Base-by-base conservation (phyloP, 2,113 vertebrate genomes). In the Pelmatolapia mariae region DNA sequence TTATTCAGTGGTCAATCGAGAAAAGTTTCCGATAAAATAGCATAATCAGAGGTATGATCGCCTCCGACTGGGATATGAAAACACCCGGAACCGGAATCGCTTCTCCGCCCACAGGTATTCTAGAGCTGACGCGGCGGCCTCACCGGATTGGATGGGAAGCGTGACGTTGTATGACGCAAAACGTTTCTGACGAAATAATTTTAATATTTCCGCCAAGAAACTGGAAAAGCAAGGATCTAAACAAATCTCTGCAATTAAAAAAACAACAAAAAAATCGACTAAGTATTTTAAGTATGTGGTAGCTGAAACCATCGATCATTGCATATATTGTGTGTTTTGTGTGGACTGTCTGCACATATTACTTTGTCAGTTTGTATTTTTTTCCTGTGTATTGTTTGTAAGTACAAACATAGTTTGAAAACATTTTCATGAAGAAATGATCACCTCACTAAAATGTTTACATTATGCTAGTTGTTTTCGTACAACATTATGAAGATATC, bases 1-100 rank as follows among this genome's bases (percentile, higher is more conserved):
- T 33, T 24, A 73, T 89, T 92, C 80, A 73, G 87, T 92, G 79
- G 92, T 81, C n/a, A 81, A 53, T 92, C 8, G 47, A 45, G 43
- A 85, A 31, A 89, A 68, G 53, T 87, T 85, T 88, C 52, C 52
- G 82, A 84, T 93, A 91, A 91, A 95, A 95, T 87, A 93, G 38
- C 95, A 95, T 96, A 96, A 94, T 95, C 93, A 82, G 79, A 82
- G 84, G 53, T 63, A 83, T 79, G 66, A 54, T 82, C 82, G 78
- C 78, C 93, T 90, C 88, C 89, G 93, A 93, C 87, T 82, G 84
- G 38, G 86, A 93, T 86, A 83, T 80, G 93, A 92, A 94, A 93
- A 95, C 86, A 96, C 95, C 96, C 95, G 95, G 96, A 96, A 96
- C 93, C 95, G 95, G 95, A 96, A 96, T 90, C 86, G 31, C 36